Percentiles rank a stretch among this genome's conserved stretches.
Conservation (phyloP, 2,888 invertebrate species). For the Terebella lapidaria region DNA sequence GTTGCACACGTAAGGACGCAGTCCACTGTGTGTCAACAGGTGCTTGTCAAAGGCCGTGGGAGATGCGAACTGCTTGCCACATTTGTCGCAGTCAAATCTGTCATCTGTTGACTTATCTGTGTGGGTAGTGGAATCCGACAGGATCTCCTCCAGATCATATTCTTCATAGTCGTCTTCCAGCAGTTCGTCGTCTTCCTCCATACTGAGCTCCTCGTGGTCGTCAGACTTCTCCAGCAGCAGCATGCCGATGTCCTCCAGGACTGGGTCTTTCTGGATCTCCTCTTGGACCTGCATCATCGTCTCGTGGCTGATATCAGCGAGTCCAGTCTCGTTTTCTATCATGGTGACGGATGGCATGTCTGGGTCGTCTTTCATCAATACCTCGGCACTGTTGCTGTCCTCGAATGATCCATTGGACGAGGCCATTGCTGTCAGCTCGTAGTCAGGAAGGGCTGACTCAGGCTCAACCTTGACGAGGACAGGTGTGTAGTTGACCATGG, state of each 20-base stretch:
- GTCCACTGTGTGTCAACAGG: slow-evolving; percentile 21
- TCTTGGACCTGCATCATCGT: background rate
- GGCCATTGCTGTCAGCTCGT: slow-evolving; percentile 2
- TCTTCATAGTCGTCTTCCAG: background rate
- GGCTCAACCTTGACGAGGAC: slow-evolving; percentile 7
- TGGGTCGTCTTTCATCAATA: background rate
- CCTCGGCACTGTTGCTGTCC: background rate
- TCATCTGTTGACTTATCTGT: background rate
- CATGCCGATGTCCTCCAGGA: background rate
- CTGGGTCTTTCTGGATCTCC: background rate
- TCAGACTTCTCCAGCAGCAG: background rate
- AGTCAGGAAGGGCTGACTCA: slow-evolving; percentile 1
- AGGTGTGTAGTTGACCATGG: background rate
- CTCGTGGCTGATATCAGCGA: background rate
- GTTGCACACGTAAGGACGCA: slow-evolving; percentile 24
- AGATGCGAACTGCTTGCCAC: slow-evolving; percentile 24
- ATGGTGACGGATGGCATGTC: background rate
- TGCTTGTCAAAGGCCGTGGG: slow-evolving; percentile 23
- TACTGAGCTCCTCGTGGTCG: background rate
- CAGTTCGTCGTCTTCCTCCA: background rate
- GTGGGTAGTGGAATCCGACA: background rate
- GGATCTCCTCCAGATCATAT: background rate
- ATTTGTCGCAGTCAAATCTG: slow-evolving; percentile 14
- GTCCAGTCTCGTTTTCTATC: background rate
- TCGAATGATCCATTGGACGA: background rate